A percentile compares a stretch with the other conserved stretches of the same genome.
Conservation (phyloP, 2,888 invertebrate genomes). For the Pachliopta kotzebuea region DNA sequence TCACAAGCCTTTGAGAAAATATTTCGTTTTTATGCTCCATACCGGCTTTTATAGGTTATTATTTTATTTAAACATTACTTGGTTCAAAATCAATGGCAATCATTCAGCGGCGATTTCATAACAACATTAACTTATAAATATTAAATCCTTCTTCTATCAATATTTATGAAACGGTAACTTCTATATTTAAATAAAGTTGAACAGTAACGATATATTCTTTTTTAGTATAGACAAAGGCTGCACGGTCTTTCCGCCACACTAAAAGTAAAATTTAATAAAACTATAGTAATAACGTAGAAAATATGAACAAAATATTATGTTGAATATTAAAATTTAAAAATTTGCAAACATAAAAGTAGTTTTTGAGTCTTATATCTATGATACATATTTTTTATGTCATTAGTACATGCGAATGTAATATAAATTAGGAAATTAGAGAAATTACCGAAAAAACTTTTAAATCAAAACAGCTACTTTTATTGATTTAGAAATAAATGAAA, state of each 20-base stretch:
- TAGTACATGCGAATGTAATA: too few species aligned
- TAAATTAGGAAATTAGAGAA: too few species aligned
- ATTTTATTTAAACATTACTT: conserved; percentile 15
- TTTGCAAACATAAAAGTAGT: too few species aligned
- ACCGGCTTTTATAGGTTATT: conserved; percentile 42
- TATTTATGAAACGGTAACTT: not conserved
- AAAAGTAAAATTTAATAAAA: too few species aligned
- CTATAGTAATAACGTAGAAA: too few species aligned
- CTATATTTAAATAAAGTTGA: not conserved
- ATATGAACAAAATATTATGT: too few species aligned
- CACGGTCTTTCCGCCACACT: not conserved
- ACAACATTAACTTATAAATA: not conserved
- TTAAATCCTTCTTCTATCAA: not conserved
- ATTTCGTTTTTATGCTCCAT: conserved; percentile 77
- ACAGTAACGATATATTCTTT: not conserved
- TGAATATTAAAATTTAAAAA: too few species aligned
- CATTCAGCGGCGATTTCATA: not conserved
- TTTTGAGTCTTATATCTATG: too few species aligned
- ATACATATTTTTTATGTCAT: too few species aligned
- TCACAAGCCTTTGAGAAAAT: conserved; percentile 80
- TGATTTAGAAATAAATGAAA: too few species aligned
- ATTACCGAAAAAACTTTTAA: too few species aligned
- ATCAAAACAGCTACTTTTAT: too few species aligned
- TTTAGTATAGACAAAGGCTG: not conserved
- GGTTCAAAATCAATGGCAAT: not conserved